Percentiles rank a stretch among this genome's conserved stretches.
Evolutionary conservation across 2,888 invertebrate genomes (phyloP).

Genomic region (Caenorhabditis panamensis): DNA sequence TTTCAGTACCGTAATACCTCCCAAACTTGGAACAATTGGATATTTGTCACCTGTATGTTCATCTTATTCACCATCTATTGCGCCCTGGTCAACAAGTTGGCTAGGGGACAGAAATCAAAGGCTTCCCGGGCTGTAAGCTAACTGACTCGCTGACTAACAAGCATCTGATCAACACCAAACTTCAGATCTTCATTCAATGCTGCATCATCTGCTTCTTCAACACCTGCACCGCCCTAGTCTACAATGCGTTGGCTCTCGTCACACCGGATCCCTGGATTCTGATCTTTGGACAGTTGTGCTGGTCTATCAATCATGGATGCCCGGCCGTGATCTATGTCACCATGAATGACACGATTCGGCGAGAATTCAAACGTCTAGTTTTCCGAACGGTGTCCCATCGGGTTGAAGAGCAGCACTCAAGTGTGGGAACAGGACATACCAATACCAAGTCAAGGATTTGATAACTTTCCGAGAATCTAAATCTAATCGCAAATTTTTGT

Average conservation of each 20-base stretch:
- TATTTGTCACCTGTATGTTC: slow-evolving; percentile 45
- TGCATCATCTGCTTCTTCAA: slow-evolving; percentile 54
- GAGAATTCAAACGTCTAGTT: slow-evolving; percentile 32
- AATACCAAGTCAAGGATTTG: not conserved
- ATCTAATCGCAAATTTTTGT: too few relatives aligned
- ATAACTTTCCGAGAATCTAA: not conserved
- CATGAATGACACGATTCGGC: slow-evolving; percentile 46
- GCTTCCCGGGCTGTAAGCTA: slow-evolving; percentile 28
- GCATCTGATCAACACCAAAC: too few relatives aligned
- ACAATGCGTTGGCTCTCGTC: slow-evolving; percentile 43
- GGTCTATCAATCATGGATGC: slow-evolving; percentile 43
- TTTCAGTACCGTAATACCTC: slow-evolving; percentile 39
- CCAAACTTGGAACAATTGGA: slow-evolving; percentile 49
- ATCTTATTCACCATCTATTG: slow-evolving; percentile 36
- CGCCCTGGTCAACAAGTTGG: slow-evolving; percentile 36
- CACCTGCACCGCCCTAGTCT: slow-evolving; percentile 42
- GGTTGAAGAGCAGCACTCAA: not conserved
- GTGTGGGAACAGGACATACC: not conserved
- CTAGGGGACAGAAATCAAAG: slow-evolving; percentile 46
- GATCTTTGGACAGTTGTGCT: slow-evolving; percentile 31
- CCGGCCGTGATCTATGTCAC: slow-evolving; percentile 55
- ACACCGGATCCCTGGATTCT: slow-evolving; percentile 38
- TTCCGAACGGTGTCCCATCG: slow-evolving; percentile 7
- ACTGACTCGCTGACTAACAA: not conserved
- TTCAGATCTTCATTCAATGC: slow-evolving; percentile 57